These are phyloP conservation scores for Neoascia interrupta DNA, from an alignment of 2,888 invertebrate species.

Conservation along the genomic window DNA sequence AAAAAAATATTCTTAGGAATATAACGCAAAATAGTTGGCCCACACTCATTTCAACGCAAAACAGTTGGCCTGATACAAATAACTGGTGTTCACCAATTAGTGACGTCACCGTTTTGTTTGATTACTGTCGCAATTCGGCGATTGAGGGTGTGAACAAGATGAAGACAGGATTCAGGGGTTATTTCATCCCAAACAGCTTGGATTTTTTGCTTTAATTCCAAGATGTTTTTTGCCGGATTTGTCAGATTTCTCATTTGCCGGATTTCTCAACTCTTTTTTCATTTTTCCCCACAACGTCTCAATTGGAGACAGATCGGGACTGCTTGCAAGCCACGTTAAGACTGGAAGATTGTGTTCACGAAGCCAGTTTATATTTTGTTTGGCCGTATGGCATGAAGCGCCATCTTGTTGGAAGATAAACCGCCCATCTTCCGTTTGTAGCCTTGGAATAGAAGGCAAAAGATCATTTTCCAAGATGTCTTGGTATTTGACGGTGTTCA, in stretches of 20 bases:
- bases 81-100: slow-evolving; percentile 6
- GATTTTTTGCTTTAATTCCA: slow-evolving; percentile 19
- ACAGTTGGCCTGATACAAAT: slow-evolving; percentile 12
- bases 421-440: neutral
- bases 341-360: slow-evolving; percentile 25
- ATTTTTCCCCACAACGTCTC: slow-evolving; percentile 16
- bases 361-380: slow-evolving; percentile 15
- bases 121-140: slow-evolving; percentile 11
- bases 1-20: neutral
- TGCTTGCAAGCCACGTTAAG: slow-evolving; percentile 14
- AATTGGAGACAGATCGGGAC: slow-evolving; percentile 17
- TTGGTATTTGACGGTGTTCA: slow-evolving; percentile 22
- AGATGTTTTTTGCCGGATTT: slow-evolving; percentile 12
- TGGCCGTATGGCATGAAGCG: slow-evolving; percentile 27
- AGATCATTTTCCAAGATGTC: slow-evolving; percentile 19
- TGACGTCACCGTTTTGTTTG: slow-evolving; percentile 6
- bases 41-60: slow-evolving; percentile 4
- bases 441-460: slow-evolving; percentile 25
- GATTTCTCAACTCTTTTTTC: slow-evolving; percentile 11
- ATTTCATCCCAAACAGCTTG: slow-evolving; percentile 7
- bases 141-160: slow-evolving; percentile 9
- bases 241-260: too few relatives aligned
- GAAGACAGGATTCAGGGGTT: slow-evolving; percentile 10
- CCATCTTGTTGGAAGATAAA: slow-evolving; percentile 27
- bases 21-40: slow-evolving; percentile 8